Conservation (phyloP, 1,140 invertebrate species). For the Aphaenogaster rudis region DNA sequence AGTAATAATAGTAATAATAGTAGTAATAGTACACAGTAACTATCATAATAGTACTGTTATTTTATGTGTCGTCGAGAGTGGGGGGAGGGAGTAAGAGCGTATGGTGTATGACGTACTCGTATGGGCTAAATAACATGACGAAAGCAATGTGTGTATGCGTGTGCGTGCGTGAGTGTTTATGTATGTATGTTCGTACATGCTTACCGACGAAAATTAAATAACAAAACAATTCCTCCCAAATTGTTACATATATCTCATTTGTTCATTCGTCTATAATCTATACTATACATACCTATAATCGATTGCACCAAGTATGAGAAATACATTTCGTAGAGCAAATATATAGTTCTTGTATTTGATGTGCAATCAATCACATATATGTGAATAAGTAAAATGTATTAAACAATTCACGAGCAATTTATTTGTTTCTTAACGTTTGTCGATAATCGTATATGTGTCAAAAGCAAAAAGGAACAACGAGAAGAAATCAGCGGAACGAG, state of each 20-base stretch:
- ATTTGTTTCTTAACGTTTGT: constrained; percentile 13
- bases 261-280: background rate
- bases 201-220: constrained; percentile 23
- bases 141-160: constrained; percentile 9
- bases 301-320: background rate
- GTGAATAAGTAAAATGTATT: background rate
- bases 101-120: constrained; percentile 53
- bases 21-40: constrained; percentile 67
- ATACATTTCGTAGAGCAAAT: background rate
- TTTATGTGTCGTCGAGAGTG: constrained; percentile 74
- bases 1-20: constrained; percentile 63
- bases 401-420: constrained; percentile 18
- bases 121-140: constrained; percentile 22
- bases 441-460: background rate
- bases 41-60: constrained; percentile 75
- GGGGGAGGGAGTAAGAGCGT: constrained; percentile 71
- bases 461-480: constrained; percentile 31
- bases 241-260: constrained; percentile 9
- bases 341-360: background rate
- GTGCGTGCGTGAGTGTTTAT: background rate
- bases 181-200: background rate
- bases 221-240: background rate
- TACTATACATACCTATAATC: background rate
- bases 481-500: constrained; percentile 40
- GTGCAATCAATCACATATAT: background rate